These are phyloP conservation scores for Sinonovacula constricta DNA, from an alignment of 1,140 invertebrate genomes.

Conservation along the genomic window DNA sequence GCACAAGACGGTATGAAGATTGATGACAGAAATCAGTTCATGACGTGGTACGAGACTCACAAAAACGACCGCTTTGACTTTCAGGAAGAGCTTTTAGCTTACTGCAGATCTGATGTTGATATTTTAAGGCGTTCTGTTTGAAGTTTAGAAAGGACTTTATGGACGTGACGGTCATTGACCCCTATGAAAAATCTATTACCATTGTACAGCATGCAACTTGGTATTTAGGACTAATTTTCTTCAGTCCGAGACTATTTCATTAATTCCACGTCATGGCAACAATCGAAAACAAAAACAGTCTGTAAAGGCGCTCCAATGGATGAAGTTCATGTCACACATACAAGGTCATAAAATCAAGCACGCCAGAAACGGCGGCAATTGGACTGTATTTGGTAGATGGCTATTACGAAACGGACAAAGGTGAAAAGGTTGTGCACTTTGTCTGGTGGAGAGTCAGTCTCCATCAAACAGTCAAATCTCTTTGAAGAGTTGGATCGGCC, in stretches of 20 bases:
- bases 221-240: constrained; percentile 31
- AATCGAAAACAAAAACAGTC: constrained; percentile 15
- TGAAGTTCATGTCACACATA: background rate
- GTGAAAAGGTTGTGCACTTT: constrained; percentile 25
- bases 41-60: constrained; percentile 37
- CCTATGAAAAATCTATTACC: constrained; percentile 10
- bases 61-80: constrained; percentile 31
- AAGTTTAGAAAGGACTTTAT: constrained; percentile 20
- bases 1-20: constrained; percentile 10
- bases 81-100: constrained; percentile 9
- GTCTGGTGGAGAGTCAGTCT: too few relatives aligned
- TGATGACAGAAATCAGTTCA: constrained; percentile 12
- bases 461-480: too few relatives aligned
- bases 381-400: constrained; percentile 34
- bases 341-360: constrained; percentile 22
- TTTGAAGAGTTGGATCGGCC: too few relatives aligned
- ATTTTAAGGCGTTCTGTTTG: constrained; percentile 28
- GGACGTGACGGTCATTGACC: constrained; percentile 18
- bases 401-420: constrained; percentile 22
- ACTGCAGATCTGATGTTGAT: constrained; percentile 48
- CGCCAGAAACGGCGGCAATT: constrained; percentile 15
- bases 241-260: background rate
- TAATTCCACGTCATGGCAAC: constrained; percentile 23
- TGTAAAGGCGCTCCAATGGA: background rate
- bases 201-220: constrained; percentile 17